A percentile compares a stretch with the other conserved stretches of the same genome.
Evolutionary conservation across 2,797 vertebrate genomes (phyloP).

Genomic region (Dermochelys coriacea): DNA sequence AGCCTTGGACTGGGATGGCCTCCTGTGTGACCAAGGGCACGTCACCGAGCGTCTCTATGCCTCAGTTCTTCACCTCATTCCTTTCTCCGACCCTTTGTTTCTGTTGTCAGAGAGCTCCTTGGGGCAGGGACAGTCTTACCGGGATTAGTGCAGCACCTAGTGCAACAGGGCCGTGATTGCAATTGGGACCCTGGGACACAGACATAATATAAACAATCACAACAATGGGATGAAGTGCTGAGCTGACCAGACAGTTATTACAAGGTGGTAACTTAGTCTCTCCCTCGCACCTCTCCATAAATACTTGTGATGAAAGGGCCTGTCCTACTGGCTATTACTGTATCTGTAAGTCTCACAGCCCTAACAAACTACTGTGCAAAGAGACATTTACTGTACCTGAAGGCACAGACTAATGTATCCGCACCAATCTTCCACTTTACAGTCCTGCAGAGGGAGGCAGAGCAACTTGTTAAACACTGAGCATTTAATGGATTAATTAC

Average conservation of each 20-base stretch:
- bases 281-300: too few relatives aligned
- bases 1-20: too few relatives aligned
- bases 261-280: too few relatives aligned
- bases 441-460: background rate
- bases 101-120: too few relatives aligned
- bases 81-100: background rate
- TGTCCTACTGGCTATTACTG: too few relatives aligned
- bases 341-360: too few relatives aligned
- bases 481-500: fast-evolving
- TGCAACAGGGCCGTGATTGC: background rate
- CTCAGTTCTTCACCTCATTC: background rate
- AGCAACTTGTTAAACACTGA: fast-evolving
- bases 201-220: background rate
- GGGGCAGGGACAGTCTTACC: background rate
- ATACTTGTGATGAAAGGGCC: too few relatives aligned
- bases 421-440: too few relatives aligned
- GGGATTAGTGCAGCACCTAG: too few relatives aligned
- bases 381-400: background rate
- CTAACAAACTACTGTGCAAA: too few relatives aligned
- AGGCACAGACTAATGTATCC: background rate
- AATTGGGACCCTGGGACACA: background rate
- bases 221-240: background rate
- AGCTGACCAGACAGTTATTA: background rate
- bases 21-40: background rate
- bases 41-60: background rate